A percentile compares a stretch with the other conserved stretches of the same genome.
These are phyloP conservation scores for Tichodroma muraria DNA, from an alignment of 2,113 vertebrate genomes.

Conservation along the genomic window DNA sequence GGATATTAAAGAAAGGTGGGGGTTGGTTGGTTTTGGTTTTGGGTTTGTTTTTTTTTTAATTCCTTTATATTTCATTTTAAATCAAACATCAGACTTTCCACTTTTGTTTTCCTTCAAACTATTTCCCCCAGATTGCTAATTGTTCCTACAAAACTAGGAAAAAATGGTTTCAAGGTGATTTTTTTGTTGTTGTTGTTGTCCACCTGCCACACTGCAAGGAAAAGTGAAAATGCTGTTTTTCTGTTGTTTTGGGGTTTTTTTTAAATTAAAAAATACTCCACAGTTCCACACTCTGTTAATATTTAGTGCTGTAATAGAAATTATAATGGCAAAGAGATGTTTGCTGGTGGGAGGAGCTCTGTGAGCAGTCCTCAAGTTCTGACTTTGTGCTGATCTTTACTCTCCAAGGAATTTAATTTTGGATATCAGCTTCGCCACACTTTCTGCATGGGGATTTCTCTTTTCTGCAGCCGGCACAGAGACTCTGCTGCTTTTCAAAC, in stretches of 20 bases:
- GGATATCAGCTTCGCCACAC: background rate
- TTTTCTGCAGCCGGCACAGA: fast-evolving
- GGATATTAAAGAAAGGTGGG: background rate
- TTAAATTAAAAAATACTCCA: background rate
- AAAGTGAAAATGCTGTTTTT: background rate
- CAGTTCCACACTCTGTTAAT: background rate
- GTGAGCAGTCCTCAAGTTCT: background rate
- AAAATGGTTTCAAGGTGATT: background rate
- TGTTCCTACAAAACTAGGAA: background rate
- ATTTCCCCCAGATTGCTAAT: background rate
- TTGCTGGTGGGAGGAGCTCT: background rate
- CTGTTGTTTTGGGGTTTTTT: too few species aligned
- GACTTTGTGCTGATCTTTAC: background rate
- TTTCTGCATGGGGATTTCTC: background rate
- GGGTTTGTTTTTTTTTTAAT: background rate
- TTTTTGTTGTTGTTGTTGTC: background rate
- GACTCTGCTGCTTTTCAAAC: background rate
- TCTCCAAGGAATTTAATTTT: background rate
- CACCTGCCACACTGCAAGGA: background rate
- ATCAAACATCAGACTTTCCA: background rate
- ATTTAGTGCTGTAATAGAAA: background rate
- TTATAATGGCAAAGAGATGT: background rate
- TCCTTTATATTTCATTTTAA: background rate
- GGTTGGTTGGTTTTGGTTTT: background rate
- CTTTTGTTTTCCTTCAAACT: background rate